Percentiles rank a stretch among this genome's conserved stretches.
phyloP scores from a whole-genome alignment of 2,797 vertebrate genomes.

The Acropternis orthonyx region DNA sequence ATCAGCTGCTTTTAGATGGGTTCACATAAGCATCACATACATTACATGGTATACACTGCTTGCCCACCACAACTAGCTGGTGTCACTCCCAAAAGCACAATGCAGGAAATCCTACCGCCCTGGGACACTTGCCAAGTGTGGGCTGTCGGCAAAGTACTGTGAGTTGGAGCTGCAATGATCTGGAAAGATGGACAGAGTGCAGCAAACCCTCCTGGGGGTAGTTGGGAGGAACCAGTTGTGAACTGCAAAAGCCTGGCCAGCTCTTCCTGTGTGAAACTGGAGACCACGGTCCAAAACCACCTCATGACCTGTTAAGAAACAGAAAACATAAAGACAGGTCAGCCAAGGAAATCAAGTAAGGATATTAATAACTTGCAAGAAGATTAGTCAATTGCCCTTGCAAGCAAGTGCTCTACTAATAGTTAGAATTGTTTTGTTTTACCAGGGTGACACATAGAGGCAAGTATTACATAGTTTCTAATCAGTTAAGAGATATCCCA shows the following conservation, averaged over 20 bases:
- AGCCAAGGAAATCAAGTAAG: not conserved
- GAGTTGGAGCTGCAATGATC: constrained; percentile 96
- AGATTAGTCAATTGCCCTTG: not conserved
- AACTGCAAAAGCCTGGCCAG: constrained; percentile 96
- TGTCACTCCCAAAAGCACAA: not conserved
- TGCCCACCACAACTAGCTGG: not conserved
- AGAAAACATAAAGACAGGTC: not conserved
- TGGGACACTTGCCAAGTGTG: constrained; percentile 91
- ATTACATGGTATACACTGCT: not conserved
- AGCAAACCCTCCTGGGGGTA: constrained; percentile 94
- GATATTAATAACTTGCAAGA: not conserved
- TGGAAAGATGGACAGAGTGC: constrained; percentile 98
- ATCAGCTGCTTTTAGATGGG: not conserved
- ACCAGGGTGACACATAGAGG: not conserved
- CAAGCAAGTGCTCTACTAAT: not conserved
- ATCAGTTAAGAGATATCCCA: not conserved
- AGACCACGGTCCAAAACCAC: constrained; percentile 99
- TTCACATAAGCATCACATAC: not conserved
- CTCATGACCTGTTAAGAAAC: constrained; percentile 88
- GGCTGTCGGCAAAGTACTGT: constrained; percentile 95
- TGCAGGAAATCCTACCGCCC: not conserved
- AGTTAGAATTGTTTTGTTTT: not conserved
- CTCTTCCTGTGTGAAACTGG: constrained; percentile 97
- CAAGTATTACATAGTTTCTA: not conserved
- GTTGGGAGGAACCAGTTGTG: constrained; percentile 97